These are phyloP conservation scores for Trachops cirrhosus DNA, from an alignment of 2,797 vertebrate species.

Conservation along the genomic window DNA sequence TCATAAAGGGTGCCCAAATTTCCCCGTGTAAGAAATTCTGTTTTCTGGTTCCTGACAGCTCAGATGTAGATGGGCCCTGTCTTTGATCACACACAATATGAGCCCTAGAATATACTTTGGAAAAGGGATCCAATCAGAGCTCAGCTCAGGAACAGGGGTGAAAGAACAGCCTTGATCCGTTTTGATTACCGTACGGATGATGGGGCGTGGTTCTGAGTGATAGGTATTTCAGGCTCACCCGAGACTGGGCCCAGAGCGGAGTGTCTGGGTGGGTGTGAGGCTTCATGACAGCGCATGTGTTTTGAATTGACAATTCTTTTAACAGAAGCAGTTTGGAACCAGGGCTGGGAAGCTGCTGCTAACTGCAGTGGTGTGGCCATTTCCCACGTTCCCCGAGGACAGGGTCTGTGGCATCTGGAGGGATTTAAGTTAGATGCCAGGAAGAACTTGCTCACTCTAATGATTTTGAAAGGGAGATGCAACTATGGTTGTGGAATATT, in stretches of 20 bases:
- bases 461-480: background rate
- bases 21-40: background rate
- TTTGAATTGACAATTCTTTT: conserved; percentile 53
- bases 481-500: background rate
- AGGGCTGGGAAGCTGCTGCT: conserved; percentile 21
- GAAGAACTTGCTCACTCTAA: background rate
- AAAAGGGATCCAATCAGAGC: background rate
- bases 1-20: background rate
- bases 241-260: background rate
- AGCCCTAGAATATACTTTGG: background rate
- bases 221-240: background rate
- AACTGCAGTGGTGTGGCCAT: background rate
- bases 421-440: background rate
- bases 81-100: background rate
- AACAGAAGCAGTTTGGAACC: conserved; percentile 63
- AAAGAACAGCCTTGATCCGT: background rate
- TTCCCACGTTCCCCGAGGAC: background rate
- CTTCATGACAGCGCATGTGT: conserved; percentile 27
- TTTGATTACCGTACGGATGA: background rate
- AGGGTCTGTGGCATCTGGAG: background rate
- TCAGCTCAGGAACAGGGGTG: background rate
- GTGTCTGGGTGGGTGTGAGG: background rate
- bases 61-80: background rate
- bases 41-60: background rate
- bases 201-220: background rate